Evolutionary conservation across 1,140 invertebrate species (phyloP).

Genomic region (Mya arenaria): DNA sequence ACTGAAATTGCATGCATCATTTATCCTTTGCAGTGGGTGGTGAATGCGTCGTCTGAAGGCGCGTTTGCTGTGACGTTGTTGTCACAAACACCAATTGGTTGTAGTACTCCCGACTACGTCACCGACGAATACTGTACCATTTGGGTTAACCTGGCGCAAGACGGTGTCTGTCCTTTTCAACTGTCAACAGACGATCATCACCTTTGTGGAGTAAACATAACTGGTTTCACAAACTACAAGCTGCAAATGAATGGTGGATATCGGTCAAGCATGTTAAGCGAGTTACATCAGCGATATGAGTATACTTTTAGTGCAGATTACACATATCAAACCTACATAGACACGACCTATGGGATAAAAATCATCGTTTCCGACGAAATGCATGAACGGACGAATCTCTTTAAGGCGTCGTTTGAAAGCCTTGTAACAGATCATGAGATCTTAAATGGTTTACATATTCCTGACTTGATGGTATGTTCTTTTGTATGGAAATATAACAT

Average conservation of each 20-base stretch:
- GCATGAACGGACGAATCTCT: background rate
- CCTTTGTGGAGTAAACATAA: background rate
- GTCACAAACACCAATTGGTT: background rate
- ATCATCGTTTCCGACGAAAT: background rate
- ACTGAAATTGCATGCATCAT: no score
- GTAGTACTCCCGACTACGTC: background rate
- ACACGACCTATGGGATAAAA: background rate
- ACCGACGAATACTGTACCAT: background rate
- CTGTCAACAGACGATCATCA: background rate
- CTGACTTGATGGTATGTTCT: background rate
- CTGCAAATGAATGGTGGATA: no score
- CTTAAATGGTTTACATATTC: background rate
- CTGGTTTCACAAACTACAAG: no score
- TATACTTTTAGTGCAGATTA: background rate
- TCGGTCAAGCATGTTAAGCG: background rate
- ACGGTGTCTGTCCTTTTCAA: background rate
- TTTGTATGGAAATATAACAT: no score
- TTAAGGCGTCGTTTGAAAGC: background rate
- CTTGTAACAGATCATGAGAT: background rate
- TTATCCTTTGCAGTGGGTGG: background rate
- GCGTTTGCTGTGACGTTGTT: background rate
- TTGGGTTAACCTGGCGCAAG: background rate
- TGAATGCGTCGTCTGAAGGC: background rate
- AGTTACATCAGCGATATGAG: background rate
- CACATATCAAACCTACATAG: background rate